Conservation (phyloP, 2,797 vertebrate genomes). For the Spinibarbus caldwelli region DNA sequence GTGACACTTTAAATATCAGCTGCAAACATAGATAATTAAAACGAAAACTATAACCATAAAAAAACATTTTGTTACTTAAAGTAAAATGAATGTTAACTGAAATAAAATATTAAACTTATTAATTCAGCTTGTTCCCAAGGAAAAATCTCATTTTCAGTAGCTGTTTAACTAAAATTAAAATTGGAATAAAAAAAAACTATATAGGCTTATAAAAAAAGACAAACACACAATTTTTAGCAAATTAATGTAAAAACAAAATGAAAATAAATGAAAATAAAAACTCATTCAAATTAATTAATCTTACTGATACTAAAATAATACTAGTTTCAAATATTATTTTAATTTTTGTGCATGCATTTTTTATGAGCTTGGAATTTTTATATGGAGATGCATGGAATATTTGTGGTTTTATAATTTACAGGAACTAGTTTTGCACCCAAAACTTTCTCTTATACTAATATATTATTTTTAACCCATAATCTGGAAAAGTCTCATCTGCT, state of each 20-base stretch:
- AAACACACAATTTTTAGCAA: too few species aligned
- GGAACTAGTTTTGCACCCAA: neutral
- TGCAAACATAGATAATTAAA: neutral
- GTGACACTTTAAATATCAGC: too few species aligned
- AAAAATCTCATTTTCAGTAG: too few species aligned
- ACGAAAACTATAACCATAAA: neutral
- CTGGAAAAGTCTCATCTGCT: neutral
- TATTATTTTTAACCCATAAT: neutral
- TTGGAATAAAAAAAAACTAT: too few species aligned
- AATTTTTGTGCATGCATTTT: neutral
- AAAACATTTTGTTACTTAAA: neutral
- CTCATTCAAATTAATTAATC: neutral
- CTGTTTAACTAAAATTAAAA: too few species aligned
- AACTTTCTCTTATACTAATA: neutral
- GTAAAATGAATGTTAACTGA: too few species aligned
- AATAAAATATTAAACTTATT: too few species aligned
- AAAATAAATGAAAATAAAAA: too few species aligned
- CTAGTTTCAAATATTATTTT: neutral
- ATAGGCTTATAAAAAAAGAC: too few species aligned
- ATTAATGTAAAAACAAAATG: neutral
- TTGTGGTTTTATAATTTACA: neutral
- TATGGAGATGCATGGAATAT: neutral
- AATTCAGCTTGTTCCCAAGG: too few species aligned
- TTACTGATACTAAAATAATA: neutral
- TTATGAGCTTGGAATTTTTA: neutral